Conservation (phyloP, 2,113 vertebrate species). For the Speoplatyrhinus poulsoni region DNA sequence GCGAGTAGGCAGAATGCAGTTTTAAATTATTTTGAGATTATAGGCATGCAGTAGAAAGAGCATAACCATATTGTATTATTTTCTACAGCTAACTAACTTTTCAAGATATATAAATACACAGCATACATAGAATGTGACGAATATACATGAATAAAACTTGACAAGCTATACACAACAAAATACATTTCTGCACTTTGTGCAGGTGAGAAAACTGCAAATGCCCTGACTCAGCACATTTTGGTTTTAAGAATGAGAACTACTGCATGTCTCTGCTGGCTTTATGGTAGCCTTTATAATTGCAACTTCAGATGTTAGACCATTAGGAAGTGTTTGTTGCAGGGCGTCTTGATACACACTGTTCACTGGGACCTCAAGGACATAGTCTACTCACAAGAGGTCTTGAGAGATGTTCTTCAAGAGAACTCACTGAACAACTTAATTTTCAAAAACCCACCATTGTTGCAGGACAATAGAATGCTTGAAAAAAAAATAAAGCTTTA, state of each 20-base stretch:
- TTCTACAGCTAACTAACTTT: too few relatives aligned
- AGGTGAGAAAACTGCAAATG: slow-evolving; percentile 42
- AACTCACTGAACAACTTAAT: too few relatives aligned
- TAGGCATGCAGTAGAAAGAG: too few relatives aligned
- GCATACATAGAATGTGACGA: not conserved
- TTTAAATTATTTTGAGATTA: too few relatives aligned
- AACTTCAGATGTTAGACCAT: slow-evolving; percentile 42
- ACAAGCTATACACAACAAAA: not conserved
- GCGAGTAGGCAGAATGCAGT: too few relatives aligned
- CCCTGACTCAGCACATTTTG: slow-evolving; percentile 46
- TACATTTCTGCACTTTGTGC: slow-evolving; percentile 26
- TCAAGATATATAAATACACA: too few relatives aligned
- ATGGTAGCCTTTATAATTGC: slow-evolving; percentile 52
- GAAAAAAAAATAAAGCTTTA: too few relatives aligned
- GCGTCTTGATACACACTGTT: slow-evolving; percentile 7
- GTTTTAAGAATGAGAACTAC: slow-evolving; percentile 32
- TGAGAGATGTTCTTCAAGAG: too few relatives aligned
- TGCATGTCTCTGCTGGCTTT: slow-evolving; percentile 20
- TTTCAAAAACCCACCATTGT: too few relatives aligned
- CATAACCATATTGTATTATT: too few relatives aligned
- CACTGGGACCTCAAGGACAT: not conserved
- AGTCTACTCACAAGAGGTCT: not conserved
- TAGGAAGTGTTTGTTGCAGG: slow-evolving; percentile 1
- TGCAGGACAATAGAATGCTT: too few relatives aligned
- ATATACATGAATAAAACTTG: not conserved